Evolutionary conservation across 1,140 invertebrate genomes (phyloP), one percentile per base, ranked within the genome.

Genomic region (Zaprionus ornatus): DNA sequence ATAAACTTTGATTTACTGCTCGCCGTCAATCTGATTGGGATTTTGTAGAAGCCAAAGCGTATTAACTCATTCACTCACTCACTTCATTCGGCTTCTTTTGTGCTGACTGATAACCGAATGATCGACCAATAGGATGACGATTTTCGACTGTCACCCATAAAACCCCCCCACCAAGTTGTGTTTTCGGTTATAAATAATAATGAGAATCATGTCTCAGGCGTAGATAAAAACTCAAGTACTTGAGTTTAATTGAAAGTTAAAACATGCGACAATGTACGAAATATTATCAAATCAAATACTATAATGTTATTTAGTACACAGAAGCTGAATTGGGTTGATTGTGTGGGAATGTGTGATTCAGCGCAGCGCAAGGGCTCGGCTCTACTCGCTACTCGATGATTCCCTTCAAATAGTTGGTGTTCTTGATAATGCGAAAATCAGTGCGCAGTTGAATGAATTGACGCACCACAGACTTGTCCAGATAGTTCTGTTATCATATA

Each of bases 361-460:
- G 63, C 9, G 29, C 29, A 32, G 29, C 9, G 29, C 42, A 23
- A 29, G 15, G n/a, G 42, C 17, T 13, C 52, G 29, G 29, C 23
- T 9, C n/a, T 17, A 1, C 13, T 56, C 61, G 55, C 67, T 86
- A 90, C 79, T 92, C 90, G 64, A 92, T 85, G 61, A 92, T 92
- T 1, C 86, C 83, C 75, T 90, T 92, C 17, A 92, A 69, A 74
- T 87, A 91, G 55, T 90, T 92, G 21, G 91, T 91, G 63, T 80
- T 92, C 68, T 92, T 92, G 23, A 92, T 90, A 42, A 87, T 72
- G 23, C 85, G 79, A 73, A 87, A 91, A 80, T 99, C 98, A 12
- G 96, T 96, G 70, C 98, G 95, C 21, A 99, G 94, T 93, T 99
- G 98, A 79, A 99, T 97, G 93, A 99, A 99, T 93, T 96, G 98